A percentile compares a stretch with the other conserved stretches of the same genome.
phyloP scores from a whole-genome alignment of 37 sponge, comb jelly and placozoan species.

The Cladorhizidae sp. region DNA sequence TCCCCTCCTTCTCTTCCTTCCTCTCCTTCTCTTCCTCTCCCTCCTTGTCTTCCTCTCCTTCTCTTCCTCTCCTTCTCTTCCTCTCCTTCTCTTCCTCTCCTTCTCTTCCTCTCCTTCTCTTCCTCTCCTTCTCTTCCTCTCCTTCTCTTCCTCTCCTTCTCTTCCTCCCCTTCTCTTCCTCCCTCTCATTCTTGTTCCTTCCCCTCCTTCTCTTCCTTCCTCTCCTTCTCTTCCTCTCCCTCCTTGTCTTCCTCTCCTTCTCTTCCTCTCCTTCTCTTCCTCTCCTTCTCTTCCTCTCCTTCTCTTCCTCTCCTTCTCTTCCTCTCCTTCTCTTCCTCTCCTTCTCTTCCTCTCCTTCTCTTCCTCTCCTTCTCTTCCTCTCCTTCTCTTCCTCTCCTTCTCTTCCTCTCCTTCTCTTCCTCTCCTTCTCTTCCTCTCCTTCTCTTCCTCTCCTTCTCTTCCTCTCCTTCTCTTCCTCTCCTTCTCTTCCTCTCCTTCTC shows the following conservation, averaged over 20 bases:
- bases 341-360: constrained; percentile 8
- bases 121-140: background rate
- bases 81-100: constrained; percentile 30
- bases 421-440: too few species aligned
- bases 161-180: constrained; percentile 27
- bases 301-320: constrained; percentile 44
- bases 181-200: constrained; percentile 10
- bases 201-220: background rate
- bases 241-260: too few species aligned
- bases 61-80: constrained; percentile 2
- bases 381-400: background rate
- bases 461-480: too few species aligned
- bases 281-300: constrained; percentile 54
- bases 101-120: constrained; percentile 15
- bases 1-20: background rate
- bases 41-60: too few species aligned
- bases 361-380: constrained; percentile 11
- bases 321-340: constrained; percentile 5
- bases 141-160: constrained; percentile 24
- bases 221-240: background rate
- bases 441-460: too few species aligned
- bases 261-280: constrained; percentile 10
- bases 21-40: background rate
- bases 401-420: background rate
- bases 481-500: too few species aligned